Evolutionary conservation across 1,140 invertebrate species (phyloP), one percentile per base, ranked within the genome.

Genomic region (Diorhabda carinulata): DNA sequence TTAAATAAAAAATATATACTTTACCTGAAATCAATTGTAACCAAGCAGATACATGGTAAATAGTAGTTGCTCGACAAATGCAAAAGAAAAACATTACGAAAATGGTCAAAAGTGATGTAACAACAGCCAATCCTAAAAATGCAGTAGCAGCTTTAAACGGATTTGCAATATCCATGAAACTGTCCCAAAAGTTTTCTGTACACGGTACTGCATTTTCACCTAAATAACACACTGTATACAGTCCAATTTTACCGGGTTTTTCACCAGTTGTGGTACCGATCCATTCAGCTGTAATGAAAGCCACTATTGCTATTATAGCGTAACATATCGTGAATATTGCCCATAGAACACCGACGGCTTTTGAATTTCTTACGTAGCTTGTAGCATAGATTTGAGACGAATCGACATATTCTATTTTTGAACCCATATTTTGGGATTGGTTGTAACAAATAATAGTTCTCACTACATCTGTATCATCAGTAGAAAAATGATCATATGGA

Each of bases 281-380:
- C 92, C 97, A 99, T 83, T 98, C 96, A 5, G 96, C 96, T 65
- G 97, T 97, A 10, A 98, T 89, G 80, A 98, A 97, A 0, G 95
- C 92, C 10, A 98, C 95, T 67, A 96, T 90, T 66, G 91, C 91
- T 76, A 98, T 97, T 75, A 99, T 98, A 62, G 94, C 93, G 82
- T 96, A 98, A 83, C 96, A 98, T 77, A 98, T 93, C 64, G 94
- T 93, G 81, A 98, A 98, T 74, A 98, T 93, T 40, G 91, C 96
- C 97, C 97, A 98, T 59, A 98, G 85, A 10, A 98, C 95, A 57
- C 94, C 96, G 66, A 98, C 96, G 56, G 96, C 96, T 84, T 96
- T 95, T 60, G 94, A 96, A 86, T 98, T 98, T 77, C 96, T 87
- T 57, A 96, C 91, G 82, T 98, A 98, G 82, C 94, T 96, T 40